Conservation (phyloP, 2,797 vertebrate species). For the Notolabrus celidotus region DNA sequence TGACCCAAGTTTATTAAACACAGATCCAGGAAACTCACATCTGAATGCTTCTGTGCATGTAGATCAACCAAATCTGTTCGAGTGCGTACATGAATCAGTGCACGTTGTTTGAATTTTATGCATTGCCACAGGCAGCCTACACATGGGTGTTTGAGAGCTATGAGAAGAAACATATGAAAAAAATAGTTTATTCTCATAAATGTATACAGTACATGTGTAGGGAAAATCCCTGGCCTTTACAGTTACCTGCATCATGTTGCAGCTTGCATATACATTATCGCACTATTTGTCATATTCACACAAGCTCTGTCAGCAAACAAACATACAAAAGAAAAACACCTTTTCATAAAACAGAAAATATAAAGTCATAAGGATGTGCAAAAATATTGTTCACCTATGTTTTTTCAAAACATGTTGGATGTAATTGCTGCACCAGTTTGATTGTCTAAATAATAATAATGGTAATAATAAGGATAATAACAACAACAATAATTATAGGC, state of each 20-base stretch:
- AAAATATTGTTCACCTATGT: conserved; percentile 64
- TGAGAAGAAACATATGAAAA: conserved; percentile 69
- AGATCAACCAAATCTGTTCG: background rate
- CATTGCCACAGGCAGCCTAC: conserved; percentile 2
- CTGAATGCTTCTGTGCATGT: conserved; percentile 40
- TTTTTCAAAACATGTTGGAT: conserved; percentile 65
- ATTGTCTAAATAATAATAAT: conserved; percentile 84
- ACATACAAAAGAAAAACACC: conserved; percentile 47
- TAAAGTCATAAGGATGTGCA: conserved; percentile 77
- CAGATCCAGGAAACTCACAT: conserved; percentile 47
- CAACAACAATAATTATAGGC: conserved; percentile 52
- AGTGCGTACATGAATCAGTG: background rate
- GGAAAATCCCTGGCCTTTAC: conserved; percentile 51
- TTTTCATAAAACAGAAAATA: conserved; percentile 62
- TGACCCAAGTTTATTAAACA: conserved; percentile 66
- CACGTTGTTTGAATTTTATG: background rate
- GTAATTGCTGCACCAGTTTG: conserved; percentile 71
- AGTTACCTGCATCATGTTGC: conserved; percentile 65
- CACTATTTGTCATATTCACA: conserved; percentile 69
- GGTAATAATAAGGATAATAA: conserved; percentile 65
- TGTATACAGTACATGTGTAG: conserved; percentile 80
- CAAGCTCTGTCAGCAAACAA: conserved; percentile 67
- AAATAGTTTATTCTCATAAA: conserved; percentile 87
- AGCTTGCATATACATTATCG: conserved; percentile 76
- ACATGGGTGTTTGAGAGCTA: conserved; percentile 2